Evolutionary conservation across 2,888 invertebrate genomes (phyloP).

Genomic region (Lypha dubia): DNA sequence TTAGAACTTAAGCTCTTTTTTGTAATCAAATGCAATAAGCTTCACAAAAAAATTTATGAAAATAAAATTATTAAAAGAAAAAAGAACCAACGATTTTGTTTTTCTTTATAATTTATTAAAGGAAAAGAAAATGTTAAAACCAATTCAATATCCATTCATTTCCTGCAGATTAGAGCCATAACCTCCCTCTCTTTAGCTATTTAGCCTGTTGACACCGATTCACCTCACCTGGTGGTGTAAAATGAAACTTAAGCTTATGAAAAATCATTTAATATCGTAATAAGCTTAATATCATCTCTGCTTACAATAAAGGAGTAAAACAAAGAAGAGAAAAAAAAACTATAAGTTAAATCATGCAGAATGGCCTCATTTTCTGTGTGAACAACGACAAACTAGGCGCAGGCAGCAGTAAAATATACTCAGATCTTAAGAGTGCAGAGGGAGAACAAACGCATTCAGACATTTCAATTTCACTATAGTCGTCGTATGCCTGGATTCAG

Average conservation of each 20-base stretch:
- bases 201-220: constrained; percentile 39
- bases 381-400: constrained; percentile 35
- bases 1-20: not conserved
- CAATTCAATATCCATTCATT: constrained; percentile 41
- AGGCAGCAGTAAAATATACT: constrained; percentile 9
- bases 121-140: not conserved
- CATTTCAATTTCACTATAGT: constrained; percentile 15
- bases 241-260: constrained; percentile 58
- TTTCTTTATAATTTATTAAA: too few relatives aligned
- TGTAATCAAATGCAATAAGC: not conserved
- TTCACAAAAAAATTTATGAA: not conserved
- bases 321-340: not conserved
- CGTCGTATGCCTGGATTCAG: not conserved
- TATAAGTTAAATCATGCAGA: constrained; percentile 67
- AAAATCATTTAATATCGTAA: constrained; percentile 71
- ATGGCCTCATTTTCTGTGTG: constrained; percentile 68
- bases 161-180: constrained; percentile 59
- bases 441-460: constrained; percentile 25
- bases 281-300: constrained; percentile 70
- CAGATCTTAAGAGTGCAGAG: not conserved
- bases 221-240: constrained; percentile 46
- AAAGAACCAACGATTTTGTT: not conserved
- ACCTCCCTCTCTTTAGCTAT: constrained; percentile 14
- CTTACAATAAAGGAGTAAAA: constrained; percentile 31
- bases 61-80: too few relatives aligned